These are phyloP conservation scores for Pempheris klunzingeri DNA, from an alignment of 2,797 vertebrate species.

Conservation along the genomic window DNA sequence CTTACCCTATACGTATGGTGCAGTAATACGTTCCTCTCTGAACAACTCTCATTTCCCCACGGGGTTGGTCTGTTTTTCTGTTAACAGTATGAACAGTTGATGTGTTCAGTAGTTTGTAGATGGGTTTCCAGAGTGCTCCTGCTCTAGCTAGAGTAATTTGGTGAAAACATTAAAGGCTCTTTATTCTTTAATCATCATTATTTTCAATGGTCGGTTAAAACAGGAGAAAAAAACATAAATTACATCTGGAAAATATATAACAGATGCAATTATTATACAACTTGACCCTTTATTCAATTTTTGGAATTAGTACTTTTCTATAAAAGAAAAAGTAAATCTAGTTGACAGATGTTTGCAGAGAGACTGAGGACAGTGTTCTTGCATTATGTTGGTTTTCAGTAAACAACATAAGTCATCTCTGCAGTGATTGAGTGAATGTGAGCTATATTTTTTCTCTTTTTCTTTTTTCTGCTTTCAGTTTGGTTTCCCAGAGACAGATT, in stretches of 20 bases:
- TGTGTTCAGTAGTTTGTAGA: background rate
- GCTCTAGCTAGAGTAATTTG: slow-evolving; percentile 3
- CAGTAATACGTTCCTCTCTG: background rate
- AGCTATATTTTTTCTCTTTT: background rate
- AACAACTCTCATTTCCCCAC: background rate
- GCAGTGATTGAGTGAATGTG: slow-evolving; percentile 5
- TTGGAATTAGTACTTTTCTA: background rate
- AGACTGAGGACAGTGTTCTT: background rate
- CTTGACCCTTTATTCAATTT: background rate
- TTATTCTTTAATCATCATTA: background rate
- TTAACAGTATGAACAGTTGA: slow-evolving; percentile 1
- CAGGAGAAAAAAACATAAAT: background rate
- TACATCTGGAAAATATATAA: background rate
- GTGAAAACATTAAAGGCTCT: background rate
- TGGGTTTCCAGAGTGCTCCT: slow-evolving; percentile 26
- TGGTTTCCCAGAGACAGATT: slow-evolving; percentile 29
- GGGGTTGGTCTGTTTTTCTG: background rate
- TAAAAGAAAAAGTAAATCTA: background rate
- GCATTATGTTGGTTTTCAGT: slow-evolving; percentile 1
- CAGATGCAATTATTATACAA: background rate
- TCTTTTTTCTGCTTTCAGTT: slow-evolving; percentile 14
- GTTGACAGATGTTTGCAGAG: slow-evolving; percentile 4
- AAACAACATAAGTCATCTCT: slow-evolving; percentile 19
- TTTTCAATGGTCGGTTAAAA: background rate
- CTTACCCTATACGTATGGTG: slow-evolving; percentile 4